Evolutionary conservation across 2,113 vertebrate genomes (phyloP).

Genomic region (Crocuta crocuta): DNA sequence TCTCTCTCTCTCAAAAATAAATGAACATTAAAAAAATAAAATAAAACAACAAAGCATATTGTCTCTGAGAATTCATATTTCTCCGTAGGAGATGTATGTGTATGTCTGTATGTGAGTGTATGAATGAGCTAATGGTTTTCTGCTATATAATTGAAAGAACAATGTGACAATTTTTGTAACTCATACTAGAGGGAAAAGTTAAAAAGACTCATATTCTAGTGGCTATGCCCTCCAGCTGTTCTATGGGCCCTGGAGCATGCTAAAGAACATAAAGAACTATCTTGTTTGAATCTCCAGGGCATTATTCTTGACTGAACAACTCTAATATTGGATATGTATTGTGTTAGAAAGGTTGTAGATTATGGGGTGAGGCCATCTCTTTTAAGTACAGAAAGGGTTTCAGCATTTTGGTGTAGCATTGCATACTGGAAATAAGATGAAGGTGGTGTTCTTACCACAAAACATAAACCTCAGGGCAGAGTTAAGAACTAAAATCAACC

Average conservation of each 20-base stretch:
- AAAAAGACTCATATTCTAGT: neutral
- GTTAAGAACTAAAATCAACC: neutral
- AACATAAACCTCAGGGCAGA: neutral
- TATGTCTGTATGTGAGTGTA: neutral
- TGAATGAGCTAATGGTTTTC: neutral
- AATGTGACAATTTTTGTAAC: neutral
- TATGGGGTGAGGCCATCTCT: neutral
- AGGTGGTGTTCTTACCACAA: neutral
- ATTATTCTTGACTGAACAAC: neutral
- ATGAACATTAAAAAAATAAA: too few species aligned
- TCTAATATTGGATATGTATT: neutral
- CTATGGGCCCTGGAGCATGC: neutral
- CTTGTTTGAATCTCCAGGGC: neutral
- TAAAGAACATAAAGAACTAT: neutral
- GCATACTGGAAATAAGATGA: neutral
- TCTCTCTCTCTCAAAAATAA: too few species aligned
- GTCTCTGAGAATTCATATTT: neutral
- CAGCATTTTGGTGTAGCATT: neutral
- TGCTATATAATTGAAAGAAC: neutral
- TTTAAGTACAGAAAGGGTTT: neutral
- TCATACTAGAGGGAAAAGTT: neutral
- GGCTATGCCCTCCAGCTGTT: neutral
- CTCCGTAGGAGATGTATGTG: neutral
- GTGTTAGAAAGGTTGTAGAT: neutral
- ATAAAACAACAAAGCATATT: neutral